phyloP scores from a whole-genome alignment of 2,888 invertebrate genomes.

The Chironomus tentans region DNA sequence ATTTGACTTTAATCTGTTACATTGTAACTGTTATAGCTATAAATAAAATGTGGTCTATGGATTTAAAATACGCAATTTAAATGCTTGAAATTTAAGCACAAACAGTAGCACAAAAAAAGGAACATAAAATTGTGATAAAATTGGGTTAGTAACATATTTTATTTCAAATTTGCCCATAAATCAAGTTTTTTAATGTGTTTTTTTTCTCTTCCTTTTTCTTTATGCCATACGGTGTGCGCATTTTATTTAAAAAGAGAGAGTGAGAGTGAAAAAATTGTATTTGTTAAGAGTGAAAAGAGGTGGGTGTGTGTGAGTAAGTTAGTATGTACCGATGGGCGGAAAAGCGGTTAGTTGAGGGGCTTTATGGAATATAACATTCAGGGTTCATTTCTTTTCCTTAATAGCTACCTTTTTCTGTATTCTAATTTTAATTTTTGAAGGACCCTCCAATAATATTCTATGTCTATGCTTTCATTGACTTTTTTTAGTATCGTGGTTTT shows the following conservation, averaged over 20 bases:
- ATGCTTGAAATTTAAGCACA: not conserved
- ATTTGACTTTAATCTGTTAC: not conserved
- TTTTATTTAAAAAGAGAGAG: not conserved
- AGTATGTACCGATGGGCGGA: not conserved
- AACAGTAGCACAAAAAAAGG: not conserved
- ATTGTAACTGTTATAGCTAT: not conserved
- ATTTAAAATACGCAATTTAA: not conserved
- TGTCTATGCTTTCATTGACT: too few species aligned
- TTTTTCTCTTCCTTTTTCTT: not conserved
- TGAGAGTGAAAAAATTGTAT: not conserved
- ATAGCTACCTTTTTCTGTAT: not conserved
- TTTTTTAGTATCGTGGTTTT: too few species aligned
- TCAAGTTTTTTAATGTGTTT: constrained; percentile 6
- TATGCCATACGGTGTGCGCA: not conserved
- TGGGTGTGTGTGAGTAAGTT: not conserved
- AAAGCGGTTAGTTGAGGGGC: not conserved
- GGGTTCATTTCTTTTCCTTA: not conserved
- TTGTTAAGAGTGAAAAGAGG: not conserved
- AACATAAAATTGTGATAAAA: constrained; percentile 1
- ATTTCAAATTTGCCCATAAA: constrained; percentile 6
- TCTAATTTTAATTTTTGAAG: not conserved
- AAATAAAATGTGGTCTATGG: not conserved
- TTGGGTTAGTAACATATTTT: constrained; percentile 4
- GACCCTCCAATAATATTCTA: not conserved
- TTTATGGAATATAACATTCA: too few species aligned